phyloP scores from a whole-genome alignment of 2,888 invertebrate genomes.

The Cartodere bifasciata region DNA sequence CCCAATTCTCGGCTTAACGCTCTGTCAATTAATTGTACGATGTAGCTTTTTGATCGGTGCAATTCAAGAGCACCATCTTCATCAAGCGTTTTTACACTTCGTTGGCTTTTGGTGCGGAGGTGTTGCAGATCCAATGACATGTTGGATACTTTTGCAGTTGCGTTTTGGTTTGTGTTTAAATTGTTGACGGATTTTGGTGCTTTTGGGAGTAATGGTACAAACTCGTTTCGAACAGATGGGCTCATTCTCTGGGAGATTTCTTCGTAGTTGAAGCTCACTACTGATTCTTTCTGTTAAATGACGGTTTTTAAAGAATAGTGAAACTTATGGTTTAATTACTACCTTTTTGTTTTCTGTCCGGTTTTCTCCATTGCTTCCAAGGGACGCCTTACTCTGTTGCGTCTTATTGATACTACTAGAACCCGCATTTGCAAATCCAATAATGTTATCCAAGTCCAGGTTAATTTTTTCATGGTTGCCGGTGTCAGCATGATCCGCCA shows the following conservation, averaged over 20 bases:
- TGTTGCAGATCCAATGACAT: too few relatives aligned
- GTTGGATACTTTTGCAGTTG: too few relatives aligned
- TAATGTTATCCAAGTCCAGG: neutral
- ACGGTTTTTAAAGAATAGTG: neutral
- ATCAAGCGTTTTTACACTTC: too few relatives aligned
- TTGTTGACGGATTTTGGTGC: too few relatives aligned
- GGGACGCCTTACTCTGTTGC: too few relatives aligned
- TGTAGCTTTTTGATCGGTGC: slow-evolving; percentile 35
- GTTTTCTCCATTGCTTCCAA: too few relatives aligned
- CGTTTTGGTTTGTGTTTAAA: too few relatives aligned
- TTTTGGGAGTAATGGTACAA: too few relatives aligned
- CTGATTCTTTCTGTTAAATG: too few relatives aligned
- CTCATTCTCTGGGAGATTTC: slow-evolving; percentile 20
- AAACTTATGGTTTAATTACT: neutral
- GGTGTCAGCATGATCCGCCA: slow-evolving; percentile 1
- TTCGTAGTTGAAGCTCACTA: slow-evolving; percentile 21
- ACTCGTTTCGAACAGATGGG: slow-evolving; percentile 13
- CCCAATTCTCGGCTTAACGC: slow-evolving; percentile 35
- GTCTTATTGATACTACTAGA: too few relatives aligned
- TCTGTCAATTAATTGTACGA: slow-evolving; percentile 36
- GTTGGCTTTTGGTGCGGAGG: too few relatives aligned
- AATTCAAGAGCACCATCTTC: slow-evolving; percentile 32
- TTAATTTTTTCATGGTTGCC: neutral
- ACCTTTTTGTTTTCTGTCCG: neutral
- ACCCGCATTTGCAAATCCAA: too few relatives aligned